Conservation (phyloP, 1,140 invertebrate species). For the Tetranychus urticae region DNA sequence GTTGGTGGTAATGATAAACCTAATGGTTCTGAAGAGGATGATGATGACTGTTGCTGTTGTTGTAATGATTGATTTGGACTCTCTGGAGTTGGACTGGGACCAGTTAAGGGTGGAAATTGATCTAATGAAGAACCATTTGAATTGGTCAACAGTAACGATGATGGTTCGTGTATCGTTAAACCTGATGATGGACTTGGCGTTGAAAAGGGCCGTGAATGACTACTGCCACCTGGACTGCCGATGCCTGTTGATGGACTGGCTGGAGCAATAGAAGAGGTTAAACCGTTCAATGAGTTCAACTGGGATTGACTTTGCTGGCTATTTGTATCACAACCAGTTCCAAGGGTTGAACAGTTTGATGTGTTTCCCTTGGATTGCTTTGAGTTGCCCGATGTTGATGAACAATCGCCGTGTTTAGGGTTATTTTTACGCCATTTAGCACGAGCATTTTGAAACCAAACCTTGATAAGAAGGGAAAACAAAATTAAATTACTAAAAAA, state of each 20-base stretch:
- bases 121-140: not conserved
- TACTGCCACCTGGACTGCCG: slow-evolving; percentile 7
- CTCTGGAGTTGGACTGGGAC: not conserved
- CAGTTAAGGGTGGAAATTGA: not conserved
- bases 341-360: not conserved
- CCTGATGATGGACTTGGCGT: slow-evolving; percentile 4
- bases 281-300: no score
- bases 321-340: not conserved
- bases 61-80: not conserved
- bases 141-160: not conserved
- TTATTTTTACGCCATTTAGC: slow-evolving; percentile 90
- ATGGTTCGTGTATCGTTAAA: not conserved
- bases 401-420: slow-evolving; percentile 44
- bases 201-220: slow-evolving; percentile 4
- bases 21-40: not conserved
- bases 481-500: not conserved
- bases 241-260: slow-evolving; percentile 7
- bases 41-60: not conserved
- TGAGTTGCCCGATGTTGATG: not conserved
- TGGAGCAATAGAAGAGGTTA: not conserved
- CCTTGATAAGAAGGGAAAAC: slow-evolving; percentile 31
- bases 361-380: slow-evolving; percentile 13
- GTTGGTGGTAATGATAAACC: no score
- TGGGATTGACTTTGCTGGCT: no score
- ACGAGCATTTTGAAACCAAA: slow-evolving; percentile 95